Base-by-base conservation (phyloP, 2,888 invertebrate genomes). In the Hydrotaea diabolus region DNA sequence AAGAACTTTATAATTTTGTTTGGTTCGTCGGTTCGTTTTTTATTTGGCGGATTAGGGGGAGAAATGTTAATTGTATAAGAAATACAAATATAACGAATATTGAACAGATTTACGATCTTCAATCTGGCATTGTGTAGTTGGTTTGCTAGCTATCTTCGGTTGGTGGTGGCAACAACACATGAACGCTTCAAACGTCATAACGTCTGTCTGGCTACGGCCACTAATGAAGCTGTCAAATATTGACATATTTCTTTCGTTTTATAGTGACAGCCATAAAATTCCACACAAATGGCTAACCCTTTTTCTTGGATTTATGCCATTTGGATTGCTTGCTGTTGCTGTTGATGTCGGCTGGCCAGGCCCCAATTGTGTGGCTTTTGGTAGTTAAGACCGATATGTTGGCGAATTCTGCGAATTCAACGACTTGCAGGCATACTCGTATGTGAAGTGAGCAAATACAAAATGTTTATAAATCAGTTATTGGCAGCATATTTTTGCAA, bases 171-270 rank as follows among this genome's bases (percentile, higher is more conserved):
- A 15, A 26, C 59, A 59, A 59, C 26, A 23, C 55, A 11, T 9
- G 55, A 15, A 13, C 55, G 39, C 23, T n/a, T 2, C 26, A 31
- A 64, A n/a, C 23, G 26, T 74, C 39, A n/a, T n/a, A n/a, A n/a
- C 26, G 39, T 21, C 62, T 59, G 36, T n/a, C 19, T 79, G 55
- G 55, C 31, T 66, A 59, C 8, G 69, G 46, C 69, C 64, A 77
- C 62, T 82, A 82, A 85, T 85, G 85, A 85, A 85, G 82, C 82
- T 85, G 85, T 85, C 85, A 85, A 82, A 80, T 77, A 79, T 69
- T 80, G 85, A 82, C 82, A 82, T 79, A 82, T 80, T 55, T 85
- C 73, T 72, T 55, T 74, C 73, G 71, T 72, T 76, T 71, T 76
- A 85, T 74, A 77, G 74, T 85, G 79, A 82, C 82, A 80, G 77